These are phyloP conservation scores for Ambastaia sidthimunki DNA, from an alignment of 2,797 vertebrate species.

Conservation along the genomic window DNA sequence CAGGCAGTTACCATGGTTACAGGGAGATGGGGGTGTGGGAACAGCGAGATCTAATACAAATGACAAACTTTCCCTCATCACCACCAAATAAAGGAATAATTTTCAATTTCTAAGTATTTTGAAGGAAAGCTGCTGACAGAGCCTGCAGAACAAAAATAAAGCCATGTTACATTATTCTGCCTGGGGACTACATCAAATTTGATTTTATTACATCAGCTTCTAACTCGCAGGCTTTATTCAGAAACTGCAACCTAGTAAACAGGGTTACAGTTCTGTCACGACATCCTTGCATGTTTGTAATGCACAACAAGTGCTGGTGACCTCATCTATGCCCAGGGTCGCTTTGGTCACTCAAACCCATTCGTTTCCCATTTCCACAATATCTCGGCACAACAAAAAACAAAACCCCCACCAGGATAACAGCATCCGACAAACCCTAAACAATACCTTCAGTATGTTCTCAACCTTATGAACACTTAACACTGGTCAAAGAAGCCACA, in stretches of 20 bases:
- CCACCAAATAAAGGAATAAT: conserved; percentile 27
- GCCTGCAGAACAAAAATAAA: conserved; percentile 3
- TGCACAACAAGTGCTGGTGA: neutral
- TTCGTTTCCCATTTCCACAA: conserved; percentile 55
- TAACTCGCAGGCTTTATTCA: conserved; percentile 4
- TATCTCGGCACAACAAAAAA: neutral
- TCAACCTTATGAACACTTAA: conserved; percentile 50
- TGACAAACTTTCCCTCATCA: conserved; percentile 65
- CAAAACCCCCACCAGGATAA: conserved; percentile 30
- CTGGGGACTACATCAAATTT: conserved; percentile 30
- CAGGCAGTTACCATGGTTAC: conserved; percentile 84
- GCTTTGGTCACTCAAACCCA: conserved; percentile 64
- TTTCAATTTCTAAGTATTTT: conserved; percentile 1
- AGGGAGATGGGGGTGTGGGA: conserved; percentile 56
- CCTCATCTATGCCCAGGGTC: conserved; percentile 30
- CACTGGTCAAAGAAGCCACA: conserved; percentile 52
- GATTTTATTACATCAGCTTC: conserved; percentile 46
- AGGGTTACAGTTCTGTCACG: conserved; percentile 7
- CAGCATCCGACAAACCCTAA: conserved; percentile 19
- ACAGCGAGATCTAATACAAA: conserved; percentile 68
- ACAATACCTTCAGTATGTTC: conserved; percentile 42
- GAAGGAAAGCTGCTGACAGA: neutral
- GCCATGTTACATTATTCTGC: conserved; percentile 5
- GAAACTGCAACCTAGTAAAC: conserved; percentile 5
- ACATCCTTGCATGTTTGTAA: too few relatives aligned